phyloP scores from a whole-genome alignment of 2,113 vertebrate species.

The Meles meles region DNA sequence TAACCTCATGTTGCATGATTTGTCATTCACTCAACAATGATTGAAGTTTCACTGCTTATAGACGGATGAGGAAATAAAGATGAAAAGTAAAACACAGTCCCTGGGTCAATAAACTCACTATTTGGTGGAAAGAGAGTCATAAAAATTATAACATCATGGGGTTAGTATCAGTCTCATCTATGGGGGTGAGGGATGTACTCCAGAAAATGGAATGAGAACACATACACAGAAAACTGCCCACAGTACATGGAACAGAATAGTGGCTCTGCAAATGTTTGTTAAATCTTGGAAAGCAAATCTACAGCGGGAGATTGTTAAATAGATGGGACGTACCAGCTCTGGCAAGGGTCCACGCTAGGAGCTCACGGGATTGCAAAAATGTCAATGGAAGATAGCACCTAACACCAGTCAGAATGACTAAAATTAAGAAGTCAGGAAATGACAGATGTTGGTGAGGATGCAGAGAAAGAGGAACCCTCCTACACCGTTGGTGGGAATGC shows the following conservation, averaged over 20 bases:
- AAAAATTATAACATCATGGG: background rate
- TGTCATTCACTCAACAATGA: background rate
- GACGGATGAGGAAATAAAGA: background rate
- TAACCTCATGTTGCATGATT: background rate
- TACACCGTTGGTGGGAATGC: no score
- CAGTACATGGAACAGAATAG: background rate
- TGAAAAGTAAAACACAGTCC: background rate
- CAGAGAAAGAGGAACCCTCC: no score
- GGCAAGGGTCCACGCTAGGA: background rate
- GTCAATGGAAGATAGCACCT: no score
- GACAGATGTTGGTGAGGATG: no score
- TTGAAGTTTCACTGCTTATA: background rate
- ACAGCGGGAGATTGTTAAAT: background rate
- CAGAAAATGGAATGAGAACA: background rate
- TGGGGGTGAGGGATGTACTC: background rate
- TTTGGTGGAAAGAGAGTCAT: background rate
- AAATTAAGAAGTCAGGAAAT: no score
- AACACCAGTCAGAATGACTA: no score
- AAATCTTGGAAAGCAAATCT: background rate
- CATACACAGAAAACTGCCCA: background rate
- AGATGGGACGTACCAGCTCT: background rate
- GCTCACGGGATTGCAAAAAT: background rate
- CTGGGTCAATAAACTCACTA: background rate
- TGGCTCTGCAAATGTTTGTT: background rate
- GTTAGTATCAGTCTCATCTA: background rate